Conservation (phyloP, 2,888 invertebrate genomes). For the Notocelia uddmanniana region DNA sequence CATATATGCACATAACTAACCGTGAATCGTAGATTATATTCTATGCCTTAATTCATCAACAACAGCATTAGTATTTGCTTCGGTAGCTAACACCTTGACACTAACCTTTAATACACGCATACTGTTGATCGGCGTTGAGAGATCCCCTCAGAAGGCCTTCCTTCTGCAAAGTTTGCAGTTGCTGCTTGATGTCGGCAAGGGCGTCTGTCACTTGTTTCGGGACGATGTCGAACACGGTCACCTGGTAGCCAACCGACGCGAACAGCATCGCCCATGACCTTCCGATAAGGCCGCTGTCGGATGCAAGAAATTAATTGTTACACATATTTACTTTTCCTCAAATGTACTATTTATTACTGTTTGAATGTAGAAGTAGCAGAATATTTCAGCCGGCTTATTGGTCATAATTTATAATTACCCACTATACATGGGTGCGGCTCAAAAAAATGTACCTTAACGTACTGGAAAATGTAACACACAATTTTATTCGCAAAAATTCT, state of each 20-base stretch:
- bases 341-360: background rate
- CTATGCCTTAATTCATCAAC: too few relatives aligned
- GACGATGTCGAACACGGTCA: slow-evolving; percentile 93
- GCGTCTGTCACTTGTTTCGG: slow-evolving; percentile 91
- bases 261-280: slow-evolving; percentile 99
- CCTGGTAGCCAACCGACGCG: slow-evolving; percentile 96
- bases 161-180: slow-evolving; percentile 89
- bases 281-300: slow-evolving; percentile 95
- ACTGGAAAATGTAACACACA: too few relatives aligned
- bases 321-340: slow-evolving; percentile 14
- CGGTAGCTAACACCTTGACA: too few relatives aligned
- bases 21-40: too few relatives aligned
- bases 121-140: slow-evolving; percentile 91
- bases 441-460: too few relatives aligned
- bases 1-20: too few relatives aligned
- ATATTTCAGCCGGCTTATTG: too few relatives aligned
- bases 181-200: slow-evolving; percentile 89
- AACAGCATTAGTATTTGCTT: too few relatives aligned
- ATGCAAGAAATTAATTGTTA: slow-evolving; percentile 51
- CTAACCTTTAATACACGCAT: slow-evolving; percentile 90
- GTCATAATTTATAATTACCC: too few relatives aligned
- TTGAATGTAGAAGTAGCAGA: background rate
- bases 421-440: too few relatives aligned
- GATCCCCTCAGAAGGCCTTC: slow-evolving; percentile 91
- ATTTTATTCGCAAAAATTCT: too few relatives aligned